These are phyloP conservation scores for Drosophila leonis DNA, from an alignment of 2,888 invertebrate genomes.

Conservation along the genomic window DNA sequence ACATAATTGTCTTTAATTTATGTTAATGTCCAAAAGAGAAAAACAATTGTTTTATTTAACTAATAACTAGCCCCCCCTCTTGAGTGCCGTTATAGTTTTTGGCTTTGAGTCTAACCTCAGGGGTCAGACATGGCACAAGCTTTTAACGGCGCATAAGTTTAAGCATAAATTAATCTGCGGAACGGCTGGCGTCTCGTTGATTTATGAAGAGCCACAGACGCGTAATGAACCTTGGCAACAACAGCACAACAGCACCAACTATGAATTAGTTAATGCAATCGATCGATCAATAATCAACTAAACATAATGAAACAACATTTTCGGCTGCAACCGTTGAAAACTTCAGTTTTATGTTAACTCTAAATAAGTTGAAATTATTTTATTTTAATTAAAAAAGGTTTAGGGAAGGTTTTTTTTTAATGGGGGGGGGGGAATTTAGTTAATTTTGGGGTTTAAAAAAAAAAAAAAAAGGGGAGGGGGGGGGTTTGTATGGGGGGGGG, in stretches of 20 bases:
- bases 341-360: neutral
- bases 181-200: constrained; percentile 35
- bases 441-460: too few relatives aligned
- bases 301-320: constrained; percentile 4
- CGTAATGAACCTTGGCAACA: constrained; percentile 57
- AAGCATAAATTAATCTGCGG: constrained; percentile 34
- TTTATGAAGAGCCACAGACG: constrained; percentile 22
- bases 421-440: too few relatives aligned
- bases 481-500: too few relatives aligned
- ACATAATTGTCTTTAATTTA: constrained; percentile 56
- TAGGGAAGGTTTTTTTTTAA: too few relatives aligned
- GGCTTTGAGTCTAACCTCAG: constrained; percentile 16
- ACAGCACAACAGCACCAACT: constrained; percentile 3
- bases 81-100: constrained; percentile 35
- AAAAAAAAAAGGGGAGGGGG: too few relatives aligned
- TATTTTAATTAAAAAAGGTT: too few relatives aligned
- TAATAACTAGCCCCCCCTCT: constrained; percentile 40
- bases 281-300: constrained; percentile 32
- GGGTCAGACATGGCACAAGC: constrained; percentile 29
- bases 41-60: constrained; percentile 14
- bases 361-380: too few relatives aligned
- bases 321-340: constrained; percentile 1
- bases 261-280: constrained; percentile 35
- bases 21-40: constrained; percentile 51
- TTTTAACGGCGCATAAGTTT: constrained; percentile 33